Percentiles rank a stretch among this genome's conserved stretches.
Evolutionary conservation across 1,140 invertebrate genomes (phyloP).

Genomic region (Camponotus vicinus): DNA sequence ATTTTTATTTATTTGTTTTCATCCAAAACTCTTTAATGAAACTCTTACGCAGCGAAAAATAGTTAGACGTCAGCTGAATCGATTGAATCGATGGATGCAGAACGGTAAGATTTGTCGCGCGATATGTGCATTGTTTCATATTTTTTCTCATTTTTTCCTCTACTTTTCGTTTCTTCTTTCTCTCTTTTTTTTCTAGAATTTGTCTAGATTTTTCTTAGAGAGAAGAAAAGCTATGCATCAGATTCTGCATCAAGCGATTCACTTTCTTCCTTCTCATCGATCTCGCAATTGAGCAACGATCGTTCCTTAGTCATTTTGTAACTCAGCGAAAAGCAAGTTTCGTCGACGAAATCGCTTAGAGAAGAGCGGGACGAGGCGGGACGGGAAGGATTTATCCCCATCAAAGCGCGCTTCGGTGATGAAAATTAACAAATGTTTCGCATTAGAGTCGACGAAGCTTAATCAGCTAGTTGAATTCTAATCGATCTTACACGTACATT

Average conservation of each 20-base stretch:
- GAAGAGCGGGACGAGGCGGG: background rate
- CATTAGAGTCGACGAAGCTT: slow-evolving; percentile 52
- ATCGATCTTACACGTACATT: slow-evolving; percentile 58
- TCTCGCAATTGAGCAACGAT: slow-evolving; percentile 32
- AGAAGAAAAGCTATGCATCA: slow-evolving; percentile 24
- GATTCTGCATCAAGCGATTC: slow-evolving; percentile 63
- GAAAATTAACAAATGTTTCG: slow-evolving; percentile 21
- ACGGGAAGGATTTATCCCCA: background rate
- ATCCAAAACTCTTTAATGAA: background rate
- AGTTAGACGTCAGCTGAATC: background rate
- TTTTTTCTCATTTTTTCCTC: background rate
- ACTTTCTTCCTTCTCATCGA: slow-evolving; percentile 39
- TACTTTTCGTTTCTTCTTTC: slow-evolving; percentile 12
- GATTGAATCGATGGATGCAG: slow-evolving; percentile 54
- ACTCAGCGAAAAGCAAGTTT: slow-evolving; percentile 48
- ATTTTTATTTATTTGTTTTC: slow-evolving; percentile 35
- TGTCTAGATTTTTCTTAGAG: slow-evolving; percentile 16
- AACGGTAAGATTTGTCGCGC: slow-evolving; percentile 23
- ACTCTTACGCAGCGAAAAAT: background rate
- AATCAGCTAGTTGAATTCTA: slow-evolving; percentile 60
- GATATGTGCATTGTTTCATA: slow-evolving; percentile 28
- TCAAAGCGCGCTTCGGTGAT: background rate
- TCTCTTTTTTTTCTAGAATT: slow-evolving; percentile 38
- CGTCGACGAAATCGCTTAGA: slow-evolving; percentile 39
- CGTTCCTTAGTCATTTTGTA: slow-evolving; percentile 49